Conservation (phyloP, 2,113 vertebrate species). For the Pardalotus punctatus region DNA sequence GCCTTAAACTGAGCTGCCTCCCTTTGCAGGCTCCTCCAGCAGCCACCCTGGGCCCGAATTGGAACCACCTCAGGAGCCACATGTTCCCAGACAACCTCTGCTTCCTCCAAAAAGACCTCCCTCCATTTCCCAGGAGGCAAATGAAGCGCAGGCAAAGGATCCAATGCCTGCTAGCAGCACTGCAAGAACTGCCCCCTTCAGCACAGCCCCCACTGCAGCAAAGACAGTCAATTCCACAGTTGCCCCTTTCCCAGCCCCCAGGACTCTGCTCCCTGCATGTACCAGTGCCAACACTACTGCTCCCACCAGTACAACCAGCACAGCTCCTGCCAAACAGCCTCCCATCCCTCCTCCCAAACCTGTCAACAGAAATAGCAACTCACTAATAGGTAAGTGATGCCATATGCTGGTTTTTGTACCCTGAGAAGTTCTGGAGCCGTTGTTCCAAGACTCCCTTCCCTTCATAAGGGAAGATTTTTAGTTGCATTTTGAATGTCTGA, state of each 20-base stretch:
- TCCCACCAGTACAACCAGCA: slow-evolving; percentile 42
- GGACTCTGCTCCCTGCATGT: slow-evolving; percentile 75
- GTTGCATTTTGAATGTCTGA: background rate
- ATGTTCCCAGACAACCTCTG: slow-evolving; percentile 81
- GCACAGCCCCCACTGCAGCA: slow-evolving; percentile 27
- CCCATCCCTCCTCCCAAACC: slow-evolving; percentile 94
- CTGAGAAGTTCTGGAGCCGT: background rate
- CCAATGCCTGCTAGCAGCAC: background rate
- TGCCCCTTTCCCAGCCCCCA: slow-evolving; percentile 75
- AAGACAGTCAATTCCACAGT: slow-evolving; percentile 43
- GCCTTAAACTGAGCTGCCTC: background rate
- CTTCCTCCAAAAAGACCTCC: slow-evolving; percentile 90
- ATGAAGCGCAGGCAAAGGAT: slow-evolving; percentile 64
- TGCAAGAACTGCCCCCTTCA: slow-evolving; percentile 30
- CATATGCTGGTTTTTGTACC: fast-evolving
- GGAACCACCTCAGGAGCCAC: slow-evolving; percentile 76
- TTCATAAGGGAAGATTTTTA: background rate
- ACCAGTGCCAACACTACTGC: slow-evolving; percentile 70
- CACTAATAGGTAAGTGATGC: slow-evolving; percentile 85
- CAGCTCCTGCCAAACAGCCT: slow-evolving; percentile 84
- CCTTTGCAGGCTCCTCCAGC: slow-evolving; percentile 78
- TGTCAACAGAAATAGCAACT: slow-evolving; percentile 86
- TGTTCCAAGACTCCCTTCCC: background rate
- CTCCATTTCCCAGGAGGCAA: slow-evolving; percentile 77
- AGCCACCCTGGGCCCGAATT: slow-evolving; percentile 76